These are phyloP conservation scores for Platysternon megacephalum DNA, from an alignment of 2,113 vertebrate genomes.

Conservation along the genomic window DNA sequence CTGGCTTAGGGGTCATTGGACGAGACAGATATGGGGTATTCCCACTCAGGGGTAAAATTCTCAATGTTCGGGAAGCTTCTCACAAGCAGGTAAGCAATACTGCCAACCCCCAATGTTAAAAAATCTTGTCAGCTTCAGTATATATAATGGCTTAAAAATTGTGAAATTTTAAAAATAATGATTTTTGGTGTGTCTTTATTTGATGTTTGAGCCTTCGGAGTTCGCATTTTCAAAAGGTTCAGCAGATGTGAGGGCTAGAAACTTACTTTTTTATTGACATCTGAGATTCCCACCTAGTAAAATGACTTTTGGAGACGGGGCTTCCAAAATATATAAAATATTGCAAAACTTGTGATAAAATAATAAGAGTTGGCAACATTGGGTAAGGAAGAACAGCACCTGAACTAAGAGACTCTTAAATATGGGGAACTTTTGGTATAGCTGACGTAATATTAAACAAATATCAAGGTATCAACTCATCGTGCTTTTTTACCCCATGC, in stretches of 20 bases:
- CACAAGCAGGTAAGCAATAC: constrained; percentile 91
- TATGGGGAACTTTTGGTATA: background rate
- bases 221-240: background rate
- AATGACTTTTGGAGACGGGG: background rate
- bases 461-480: background rate
- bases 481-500: background rate
- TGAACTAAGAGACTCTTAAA: background rate
- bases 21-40: constrained; percentile 97
- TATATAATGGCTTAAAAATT: background rate
- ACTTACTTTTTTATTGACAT: background rate
- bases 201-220: background rate
- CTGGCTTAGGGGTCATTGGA: constrained; percentile 95
- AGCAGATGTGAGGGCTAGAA: background rate
- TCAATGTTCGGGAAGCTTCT: constrained; percentile 97
- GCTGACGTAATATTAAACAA: background rate
- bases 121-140: background rate
- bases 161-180: background rate
- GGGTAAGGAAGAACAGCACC: background rate
- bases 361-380: background rate
- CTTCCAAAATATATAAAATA: background rate
- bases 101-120: background rate
- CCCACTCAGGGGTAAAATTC: constrained; percentile 97
- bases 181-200: background rate
- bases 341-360: background rate
- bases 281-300: background rate